These are phyloP conservation scores for Ormyrus rosae DNA, from an alignment of 2,888 invertebrate genomes.

Conservation along the genomic window DNA sequence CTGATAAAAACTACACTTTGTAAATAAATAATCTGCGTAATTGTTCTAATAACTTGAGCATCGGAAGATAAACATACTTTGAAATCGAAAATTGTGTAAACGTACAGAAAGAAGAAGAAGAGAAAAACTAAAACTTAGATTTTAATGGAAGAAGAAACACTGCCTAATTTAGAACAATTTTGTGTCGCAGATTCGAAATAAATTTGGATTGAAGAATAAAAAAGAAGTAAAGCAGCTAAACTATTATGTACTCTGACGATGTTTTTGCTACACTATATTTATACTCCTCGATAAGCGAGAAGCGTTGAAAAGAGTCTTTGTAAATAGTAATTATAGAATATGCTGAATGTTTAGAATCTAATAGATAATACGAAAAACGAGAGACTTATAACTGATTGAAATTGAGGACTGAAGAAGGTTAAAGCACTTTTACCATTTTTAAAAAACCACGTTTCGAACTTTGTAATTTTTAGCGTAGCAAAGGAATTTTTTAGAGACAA, in stretches of 20 bases:
- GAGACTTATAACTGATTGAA: conserved; percentile 37
- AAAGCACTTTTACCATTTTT: conserved; percentile 47
- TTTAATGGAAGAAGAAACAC: conserved; percentile 22
- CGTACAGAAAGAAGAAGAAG: background rate
- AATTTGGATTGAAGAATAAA: conserved; percentile 17
- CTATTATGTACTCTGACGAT: conserved; percentile 56
- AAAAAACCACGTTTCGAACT: conserved; percentile 34
- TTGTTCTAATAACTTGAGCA: background rate
- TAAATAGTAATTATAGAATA: conserved; percentile 47
- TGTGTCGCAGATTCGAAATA: conserved; percentile 12
- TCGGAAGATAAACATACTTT: conserved; percentile 5
- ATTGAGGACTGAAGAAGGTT: conserved; percentile 37
- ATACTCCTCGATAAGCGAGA: conserved; percentile 28
- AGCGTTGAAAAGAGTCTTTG: conserved; percentile 36
- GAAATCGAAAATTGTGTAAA: background rate
- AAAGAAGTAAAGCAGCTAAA: conserved; percentile 41
- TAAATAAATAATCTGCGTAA: conserved; percentile 46
- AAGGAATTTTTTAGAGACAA: conserved; percentile 31
- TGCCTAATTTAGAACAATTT: conserved; percentile 55
- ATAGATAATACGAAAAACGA: conserved; percentile 54
- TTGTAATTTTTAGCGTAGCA: background rate
- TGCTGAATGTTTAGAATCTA: conserved; percentile 64
- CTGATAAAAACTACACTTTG: conserved; percentile 18
- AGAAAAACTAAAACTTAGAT: background rate
- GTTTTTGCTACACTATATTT: conserved; percentile 52